Percentiles rank a stretch among this genome's conserved stretches.
Evolutionary conservation across 1,140 invertebrate species (phyloP).

Genomic region (Nautilus pompilius): DNA sequence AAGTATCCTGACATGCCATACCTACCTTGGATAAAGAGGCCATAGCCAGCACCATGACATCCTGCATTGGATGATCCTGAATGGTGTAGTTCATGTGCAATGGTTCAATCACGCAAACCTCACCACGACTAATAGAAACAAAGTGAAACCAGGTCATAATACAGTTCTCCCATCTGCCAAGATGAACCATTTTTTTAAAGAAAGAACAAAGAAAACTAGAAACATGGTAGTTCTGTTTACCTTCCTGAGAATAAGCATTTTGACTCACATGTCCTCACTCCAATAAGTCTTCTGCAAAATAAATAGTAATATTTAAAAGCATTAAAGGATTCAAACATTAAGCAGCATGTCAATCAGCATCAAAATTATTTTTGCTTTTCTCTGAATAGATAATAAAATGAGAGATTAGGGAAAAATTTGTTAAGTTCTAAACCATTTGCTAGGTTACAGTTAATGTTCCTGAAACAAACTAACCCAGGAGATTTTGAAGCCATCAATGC

Average conservation of each 20-base stretch:
- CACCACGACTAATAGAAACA: slow-evolving; percentile 70
- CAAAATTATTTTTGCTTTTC: no score
- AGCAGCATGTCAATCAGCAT: no score
- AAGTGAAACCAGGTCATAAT: neutral
- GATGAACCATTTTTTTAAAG: no score
- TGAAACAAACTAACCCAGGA: no score
- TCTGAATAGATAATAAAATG: no score
- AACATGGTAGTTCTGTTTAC: slow-evolving; percentile 21
- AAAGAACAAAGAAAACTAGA: neutral
- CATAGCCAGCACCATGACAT: slow-evolving; percentile 78
- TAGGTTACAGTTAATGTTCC: no score
- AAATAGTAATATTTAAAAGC: no score
- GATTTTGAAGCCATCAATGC: no score
- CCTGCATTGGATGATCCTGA: slow-evolving; percentile 70
- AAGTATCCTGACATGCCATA: neutral
- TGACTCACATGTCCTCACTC: slow-evolving; percentile 81
- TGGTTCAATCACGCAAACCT: slow-evolving; percentile 87
- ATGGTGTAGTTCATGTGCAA: slow-evolving; percentile 67
- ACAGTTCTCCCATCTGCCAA: no score
- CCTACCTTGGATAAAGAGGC: slow-evolving; percentile 84
- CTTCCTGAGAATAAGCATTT: slow-evolving; percentile 85
- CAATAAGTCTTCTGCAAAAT: slow-evolving; percentile 67
- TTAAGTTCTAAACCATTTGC: no score
- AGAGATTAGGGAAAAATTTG: no score
- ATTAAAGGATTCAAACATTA: no score